phyloP scores from a whole-genome alignment of 2,113 vertebrate genomes.

The Scartelaos histophorus region DNA sequence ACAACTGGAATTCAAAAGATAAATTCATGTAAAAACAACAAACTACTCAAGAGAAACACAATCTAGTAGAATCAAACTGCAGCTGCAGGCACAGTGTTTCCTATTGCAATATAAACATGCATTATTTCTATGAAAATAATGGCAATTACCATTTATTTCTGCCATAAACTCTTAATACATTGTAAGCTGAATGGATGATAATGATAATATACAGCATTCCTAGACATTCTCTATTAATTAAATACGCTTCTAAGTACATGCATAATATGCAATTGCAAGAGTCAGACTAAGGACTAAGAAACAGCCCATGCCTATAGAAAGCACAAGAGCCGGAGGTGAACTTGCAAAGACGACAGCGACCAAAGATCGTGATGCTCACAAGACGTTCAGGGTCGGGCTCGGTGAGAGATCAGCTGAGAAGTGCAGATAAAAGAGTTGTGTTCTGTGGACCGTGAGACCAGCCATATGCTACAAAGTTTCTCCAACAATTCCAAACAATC shows the following conservation, averaged over 20 bases:
- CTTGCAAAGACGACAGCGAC: neutral
- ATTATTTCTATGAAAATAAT: too few species aligned
- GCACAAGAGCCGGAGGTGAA: neutral
- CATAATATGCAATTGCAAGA: neutral
- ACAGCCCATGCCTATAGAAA: neutral
- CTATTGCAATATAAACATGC: neutral
- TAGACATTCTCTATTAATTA: too few species aligned
- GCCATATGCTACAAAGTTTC: constrained; percentile 3
- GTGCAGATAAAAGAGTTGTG: constrained; percentile 22
- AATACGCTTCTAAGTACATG: too few species aligned
- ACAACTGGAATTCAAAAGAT: neutral
- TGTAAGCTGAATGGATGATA: too few species aligned
- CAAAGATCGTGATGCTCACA: constrained; percentile 5
- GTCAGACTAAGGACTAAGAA: neutral
- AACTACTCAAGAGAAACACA: neutral
- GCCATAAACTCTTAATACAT: too few species aligned
- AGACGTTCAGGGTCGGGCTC: constrained; percentile 6
- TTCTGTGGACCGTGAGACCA: neutral
- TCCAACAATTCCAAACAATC: neutral
- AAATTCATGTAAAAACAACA: constrained; percentile 26
- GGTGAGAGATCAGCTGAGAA: constrained; percentile 25
- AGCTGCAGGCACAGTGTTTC: neutral
- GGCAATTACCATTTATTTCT: too few species aligned
- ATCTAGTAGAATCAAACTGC: neutral
- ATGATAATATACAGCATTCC: too few species aligned